Evolutionary conservation across 1,140 invertebrate species (phyloP).

Genomic region (Hycleus phaleratus): DNA sequence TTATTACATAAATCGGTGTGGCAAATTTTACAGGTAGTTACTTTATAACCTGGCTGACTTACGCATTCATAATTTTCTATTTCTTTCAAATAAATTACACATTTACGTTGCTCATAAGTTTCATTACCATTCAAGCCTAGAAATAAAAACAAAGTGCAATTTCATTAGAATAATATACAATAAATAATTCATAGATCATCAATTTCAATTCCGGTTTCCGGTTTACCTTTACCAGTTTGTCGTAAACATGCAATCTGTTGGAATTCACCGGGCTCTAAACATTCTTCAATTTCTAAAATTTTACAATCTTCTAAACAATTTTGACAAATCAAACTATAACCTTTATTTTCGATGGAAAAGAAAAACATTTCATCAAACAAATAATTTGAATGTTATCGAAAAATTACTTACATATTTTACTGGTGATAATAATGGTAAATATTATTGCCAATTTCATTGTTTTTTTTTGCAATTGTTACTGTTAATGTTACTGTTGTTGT

Average conservation of each 20-base stretch:
- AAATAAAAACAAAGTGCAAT: no score
- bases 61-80: conserved; percentile 1
- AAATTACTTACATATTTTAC: no score
- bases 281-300: background rate
- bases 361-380: no score
- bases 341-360: background rate
- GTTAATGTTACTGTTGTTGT: no score
- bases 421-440: no score
- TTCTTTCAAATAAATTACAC: conserved; percentile 1
- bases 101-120: conserved; percentile 3
- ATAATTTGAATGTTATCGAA: no score
- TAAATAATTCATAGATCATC: no score
- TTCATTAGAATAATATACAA: no score
- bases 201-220: no score
- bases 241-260: conserved; percentile 2
- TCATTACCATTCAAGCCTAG: no score
- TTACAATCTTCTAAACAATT: conserved; percentile 1
- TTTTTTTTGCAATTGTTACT: no score
- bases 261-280: conserved; percentile 2
- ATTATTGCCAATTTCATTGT: no score
- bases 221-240: conserved; percentile 1
- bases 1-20: background rate
- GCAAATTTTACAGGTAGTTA: background rate
- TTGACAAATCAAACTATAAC: conserved; percentile 3
- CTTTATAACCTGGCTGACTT: background rate